A percentile compares a stretch with the other conserved stretches of the same genome.
Evolutionary conservation across 2,888 invertebrate species (phyloP).

Genomic region (Drosophila prolongata): DNA sequence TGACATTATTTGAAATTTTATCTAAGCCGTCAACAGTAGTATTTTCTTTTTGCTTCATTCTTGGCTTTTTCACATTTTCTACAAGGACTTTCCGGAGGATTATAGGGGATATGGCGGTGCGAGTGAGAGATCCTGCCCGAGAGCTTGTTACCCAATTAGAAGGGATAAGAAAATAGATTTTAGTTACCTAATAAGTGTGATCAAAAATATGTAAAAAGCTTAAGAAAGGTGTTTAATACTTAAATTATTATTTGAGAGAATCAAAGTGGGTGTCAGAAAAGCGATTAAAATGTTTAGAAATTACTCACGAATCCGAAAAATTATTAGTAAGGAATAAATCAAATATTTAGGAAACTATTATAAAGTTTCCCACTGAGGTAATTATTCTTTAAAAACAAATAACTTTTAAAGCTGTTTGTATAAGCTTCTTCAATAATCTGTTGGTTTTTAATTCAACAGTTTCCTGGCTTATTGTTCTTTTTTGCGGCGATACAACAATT

Average conservation of each 20-base stretch:
- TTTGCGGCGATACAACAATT: background rate
- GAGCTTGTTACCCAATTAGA: background rate
- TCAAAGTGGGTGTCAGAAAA: no score
- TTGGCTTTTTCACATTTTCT: constrained; percentile 5
- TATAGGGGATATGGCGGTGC: constrained; percentile 3
- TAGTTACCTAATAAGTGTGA: background rate
- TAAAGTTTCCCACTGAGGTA: no score
- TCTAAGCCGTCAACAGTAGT: constrained; percentile 53
- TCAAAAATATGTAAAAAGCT: background rate
- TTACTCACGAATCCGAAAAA: no score
- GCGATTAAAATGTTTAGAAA: no score
- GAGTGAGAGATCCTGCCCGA: background rate
- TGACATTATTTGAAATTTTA: constrained; percentile 60
- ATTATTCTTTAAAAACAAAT: no score
- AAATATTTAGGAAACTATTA: no score
- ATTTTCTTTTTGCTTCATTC: constrained; percentile 4
- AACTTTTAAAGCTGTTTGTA: no score
- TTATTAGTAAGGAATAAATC: no score
- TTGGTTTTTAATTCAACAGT: background rate
- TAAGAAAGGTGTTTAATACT: no score
- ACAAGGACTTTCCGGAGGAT: constrained; percentile 3
- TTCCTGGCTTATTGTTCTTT: background rate
- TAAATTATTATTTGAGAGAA: no score
- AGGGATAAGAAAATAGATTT: background rate
- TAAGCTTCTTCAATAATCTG: no score